phyloP scores from a whole-genome alignment of 2,797 vertebrate species.

The Atherinosoma microstoma region DNA sequence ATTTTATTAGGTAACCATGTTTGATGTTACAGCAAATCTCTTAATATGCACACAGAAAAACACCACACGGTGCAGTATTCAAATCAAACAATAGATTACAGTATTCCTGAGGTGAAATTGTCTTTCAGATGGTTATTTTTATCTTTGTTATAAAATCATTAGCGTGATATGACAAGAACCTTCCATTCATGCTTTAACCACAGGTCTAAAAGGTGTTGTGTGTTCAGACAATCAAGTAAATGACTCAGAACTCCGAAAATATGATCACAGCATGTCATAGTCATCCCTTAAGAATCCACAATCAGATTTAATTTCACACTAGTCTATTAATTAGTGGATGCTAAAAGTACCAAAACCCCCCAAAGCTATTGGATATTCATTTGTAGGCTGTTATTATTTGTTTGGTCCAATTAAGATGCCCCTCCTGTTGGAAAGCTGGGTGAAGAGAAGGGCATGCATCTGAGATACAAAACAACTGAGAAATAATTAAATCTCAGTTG shows the following conservation, averaged over 20 bases:
- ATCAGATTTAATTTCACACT: slow-evolving; percentile 57
- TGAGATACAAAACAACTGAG: neutral
- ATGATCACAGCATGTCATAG: slow-evolving; percentile 21
- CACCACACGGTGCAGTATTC: neutral
- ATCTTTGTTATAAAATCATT: neutral
- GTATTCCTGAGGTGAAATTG: neutral
- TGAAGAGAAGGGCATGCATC: slow-evolving; percentile 23
- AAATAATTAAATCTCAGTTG: slow-evolving; percentile 45
- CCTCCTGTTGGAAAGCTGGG: slow-evolving; percentile 34
- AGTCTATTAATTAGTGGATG: slow-evolving; percentile 40
- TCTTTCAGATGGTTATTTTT: neutral
- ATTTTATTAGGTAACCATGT: neutral
- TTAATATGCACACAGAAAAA: neutral
- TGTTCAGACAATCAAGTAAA: slow-evolving; percentile 29
- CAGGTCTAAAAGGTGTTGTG: slow-evolving; percentile 15
- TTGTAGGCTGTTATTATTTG: slow-evolving; percentile 29
- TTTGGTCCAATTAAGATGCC: slow-evolving; percentile 55
- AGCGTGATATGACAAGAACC: neutral
- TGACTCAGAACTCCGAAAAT: slow-evolving; percentile 28
- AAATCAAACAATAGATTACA: neutral
- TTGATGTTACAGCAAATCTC: neutral
- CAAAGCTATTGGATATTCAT: slow-evolving; percentile 41
- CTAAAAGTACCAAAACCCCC: slow-evolving; percentile 33
- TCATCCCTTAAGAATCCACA: slow-evolving; percentile 8
- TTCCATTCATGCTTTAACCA: slow-evolving; percentile 1